Base-by-base conservation (phyloP, 2,113 vertebrate genomes). In the Crypturellus undulatus region DNA sequence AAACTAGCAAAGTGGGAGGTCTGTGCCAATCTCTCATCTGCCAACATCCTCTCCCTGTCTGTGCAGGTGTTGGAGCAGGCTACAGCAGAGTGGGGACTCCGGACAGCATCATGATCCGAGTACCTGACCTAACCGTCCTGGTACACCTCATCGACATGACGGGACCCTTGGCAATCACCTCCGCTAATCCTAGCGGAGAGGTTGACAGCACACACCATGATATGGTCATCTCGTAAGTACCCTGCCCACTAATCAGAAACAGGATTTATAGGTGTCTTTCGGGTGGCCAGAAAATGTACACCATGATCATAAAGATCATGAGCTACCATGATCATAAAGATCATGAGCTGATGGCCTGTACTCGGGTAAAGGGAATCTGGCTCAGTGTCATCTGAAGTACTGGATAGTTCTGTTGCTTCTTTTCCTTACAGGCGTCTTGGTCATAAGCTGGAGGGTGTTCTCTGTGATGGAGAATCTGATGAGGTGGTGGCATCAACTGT, bases 101-200 rank as follows among this genome's bases (percentile, higher is more conserved):
- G 25, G 98, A 99, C 83, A 99, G 98, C 87, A 99, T 99, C 96
- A 99, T 99, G 99, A 99, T 99, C 96, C 96, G 99, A 24, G 98
- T 99, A 12, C 99, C 99, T 3, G 98, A 99, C 96, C 98, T 99
- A 93, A 98, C 98, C 0, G 98, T 98, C 62, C 98, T 98, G 9
- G 90, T 97, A 42, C 98, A 99, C 84, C 97, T 99, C 42, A 98
- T 98, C 43, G 95, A 98, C 93, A 97, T 99, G 94, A 99, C 99
- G 0, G 99, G 99, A 2, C 98, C 99, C 9, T 90, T 99, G 67
- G 99, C 99, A 11, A 98, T 99, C 75, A 99, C 99, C 4, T 99
- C 99, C 12, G 99, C 99, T 47, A 99, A 99, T 72, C 99, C 99
- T 17, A 99, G 99, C 1, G 99, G 98, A 73, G 99, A 99, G 87